Percentiles rank a stretch among this genome's conserved stretches.
phyloP scores from a whole-genome alignment of 1,140 invertebrate genomes.

The Chironomus striatipennis region DNA sequence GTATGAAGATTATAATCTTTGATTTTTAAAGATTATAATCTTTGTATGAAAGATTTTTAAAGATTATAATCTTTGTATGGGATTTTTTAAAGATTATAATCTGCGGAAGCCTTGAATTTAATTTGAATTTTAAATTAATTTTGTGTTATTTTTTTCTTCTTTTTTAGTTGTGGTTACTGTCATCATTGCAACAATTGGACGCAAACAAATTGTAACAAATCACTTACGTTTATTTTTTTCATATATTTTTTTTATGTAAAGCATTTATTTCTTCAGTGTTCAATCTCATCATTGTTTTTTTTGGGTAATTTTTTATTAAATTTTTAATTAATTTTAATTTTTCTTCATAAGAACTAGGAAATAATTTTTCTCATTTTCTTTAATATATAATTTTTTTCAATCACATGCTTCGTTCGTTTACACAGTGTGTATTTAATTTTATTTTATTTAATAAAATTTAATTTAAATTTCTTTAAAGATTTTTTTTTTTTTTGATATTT shows the following conservation, averaged over 20 bases:
- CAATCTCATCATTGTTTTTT: neutral
- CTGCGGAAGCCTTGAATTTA: no score
- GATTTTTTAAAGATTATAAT: no score
- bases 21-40: no score
- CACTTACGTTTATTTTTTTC: neutral
- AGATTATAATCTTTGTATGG: no score
- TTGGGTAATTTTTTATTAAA: neutral
- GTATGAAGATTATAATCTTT: no score
- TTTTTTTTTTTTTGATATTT: no score
- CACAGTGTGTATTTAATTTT: neutral
- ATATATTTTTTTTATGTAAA: neutral
- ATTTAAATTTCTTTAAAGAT: no score
- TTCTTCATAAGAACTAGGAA: neutral
- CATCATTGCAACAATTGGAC: neutral
- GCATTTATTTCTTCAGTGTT: neutral
- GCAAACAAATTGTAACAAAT: slow-evolving; percentile 14
- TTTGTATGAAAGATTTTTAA: no score
- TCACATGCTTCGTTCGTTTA: slow-evolving; percentile 1
- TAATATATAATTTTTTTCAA: neutral
- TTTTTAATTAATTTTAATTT: neutral
- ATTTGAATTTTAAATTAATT: slow-evolving; percentile 1
- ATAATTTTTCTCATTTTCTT: neutral
- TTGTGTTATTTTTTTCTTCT: neutral
- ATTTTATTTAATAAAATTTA: neutral
- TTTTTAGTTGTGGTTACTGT: neutral